Conservation (phyloP, 2,888 invertebrate species). For the Thereva unica region DNA sequence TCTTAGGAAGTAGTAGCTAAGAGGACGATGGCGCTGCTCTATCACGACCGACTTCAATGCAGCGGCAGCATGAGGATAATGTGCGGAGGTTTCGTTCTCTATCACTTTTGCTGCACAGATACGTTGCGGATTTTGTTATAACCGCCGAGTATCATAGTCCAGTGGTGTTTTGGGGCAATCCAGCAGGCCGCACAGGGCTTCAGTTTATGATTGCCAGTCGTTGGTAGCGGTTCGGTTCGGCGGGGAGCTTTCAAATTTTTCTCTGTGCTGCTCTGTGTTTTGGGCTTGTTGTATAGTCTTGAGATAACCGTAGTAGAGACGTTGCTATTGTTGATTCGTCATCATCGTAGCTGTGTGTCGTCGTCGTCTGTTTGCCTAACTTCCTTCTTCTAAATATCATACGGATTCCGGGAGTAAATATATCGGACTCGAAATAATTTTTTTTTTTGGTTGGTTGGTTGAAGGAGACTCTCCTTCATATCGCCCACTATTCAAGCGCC, state of each 20-base stretch:
- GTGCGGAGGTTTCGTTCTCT: slow-evolving; percentile 11
- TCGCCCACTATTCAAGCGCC: too few relatives aligned
- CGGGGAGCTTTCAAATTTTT: slow-evolving; percentile 6
- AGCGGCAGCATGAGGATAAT: slow-evolving; percentile 15
- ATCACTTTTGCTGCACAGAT: slow-evolving; percentile 23
- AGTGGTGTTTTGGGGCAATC: slow-evolving; percentile 29
- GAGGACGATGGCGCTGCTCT: too few relatives aligned
- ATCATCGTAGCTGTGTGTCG: too few relatives aligned
- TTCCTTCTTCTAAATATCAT: too few relatives aligned
- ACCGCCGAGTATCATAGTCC: slow-evolving; percentile 33
- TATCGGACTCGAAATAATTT: too few relatives aligned
- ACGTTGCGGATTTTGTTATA: slow-evolving; percentile 28
- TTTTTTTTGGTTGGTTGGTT: too few relatives aligned
- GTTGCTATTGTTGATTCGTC: too few relatives aligned
- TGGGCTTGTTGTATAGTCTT: neutral
- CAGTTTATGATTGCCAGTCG: slow-evolving; percentile 31
- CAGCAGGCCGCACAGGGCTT: slow-evolving; percentile 24
- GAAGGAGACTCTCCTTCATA: too few relatives aligned
- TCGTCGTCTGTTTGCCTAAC: too few relatives aligned
- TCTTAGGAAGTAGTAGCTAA: too few relatives aligned
- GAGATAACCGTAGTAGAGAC: too few relatives aligned
- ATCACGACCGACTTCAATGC: slow-evolving; percentile 8
- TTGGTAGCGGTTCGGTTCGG: slow-evolving; percentile 21
- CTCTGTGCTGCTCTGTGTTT: neutral
- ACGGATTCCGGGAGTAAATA: too few relatives aligned